Evolutionary conservation across 2,888 invertebrate species (phyloP).

Genomic region (Lapara coniferarum): DNA sequence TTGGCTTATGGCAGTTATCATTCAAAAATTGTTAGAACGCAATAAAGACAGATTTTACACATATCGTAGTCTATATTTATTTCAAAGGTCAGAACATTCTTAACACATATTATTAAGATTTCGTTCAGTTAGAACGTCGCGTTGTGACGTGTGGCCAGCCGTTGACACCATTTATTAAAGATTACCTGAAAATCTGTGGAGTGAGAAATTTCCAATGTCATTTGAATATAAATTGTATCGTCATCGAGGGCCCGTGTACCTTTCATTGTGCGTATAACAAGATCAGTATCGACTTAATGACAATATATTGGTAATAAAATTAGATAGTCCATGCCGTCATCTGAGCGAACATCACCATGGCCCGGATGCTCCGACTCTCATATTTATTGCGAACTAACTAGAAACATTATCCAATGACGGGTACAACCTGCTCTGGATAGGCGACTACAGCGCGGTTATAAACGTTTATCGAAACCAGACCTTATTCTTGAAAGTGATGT

Average conservation of each 20-base stretch:
- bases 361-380: slow-evolving; percentile 68
- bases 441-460: slow-evolving; percentile 54
- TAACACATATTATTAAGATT: slow-evolving; percentile 43
- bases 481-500: slow-evolving; percentile 59
- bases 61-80: slow-evolving; percentile 42
- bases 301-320: slow-evolving; percentile 84
- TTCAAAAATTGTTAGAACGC: slow-evolving; percentile 26
- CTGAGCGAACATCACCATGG: slow-evolving; percentile 68
- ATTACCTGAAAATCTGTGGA: slow-evolving; percentile 79
- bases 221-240: slow-evolving; percentile 81
- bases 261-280: slow-evolving; percentile 83
- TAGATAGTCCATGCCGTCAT: slow-evolving; percentile 81
- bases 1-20: slow-evolving; percentile 28
- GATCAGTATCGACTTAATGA: slow-evolving; percentile 84
- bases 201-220: slow-evolving; percentile 81
- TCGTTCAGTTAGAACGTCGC: slow-evolving; percentile 50
- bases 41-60: slow-evolving; percentile 26
- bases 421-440: slow-evolving; percentile 65
- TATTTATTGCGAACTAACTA: slow-evolving; percentile 80
- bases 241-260: slow-evolving; percentile 65
- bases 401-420: slow-evolving; percentile 79
- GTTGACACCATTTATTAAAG: slow-evolving; percentile 74
- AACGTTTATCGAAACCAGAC: slow-evolving; percentile 57
- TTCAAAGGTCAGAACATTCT: slow-evolving; percentile 46
- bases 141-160: slow-evolving; percentile 57